Evolutionary conservation across 2,797 vertebrate species (phyloP).

Genomic region (Enteromius treurensis): DNA sequence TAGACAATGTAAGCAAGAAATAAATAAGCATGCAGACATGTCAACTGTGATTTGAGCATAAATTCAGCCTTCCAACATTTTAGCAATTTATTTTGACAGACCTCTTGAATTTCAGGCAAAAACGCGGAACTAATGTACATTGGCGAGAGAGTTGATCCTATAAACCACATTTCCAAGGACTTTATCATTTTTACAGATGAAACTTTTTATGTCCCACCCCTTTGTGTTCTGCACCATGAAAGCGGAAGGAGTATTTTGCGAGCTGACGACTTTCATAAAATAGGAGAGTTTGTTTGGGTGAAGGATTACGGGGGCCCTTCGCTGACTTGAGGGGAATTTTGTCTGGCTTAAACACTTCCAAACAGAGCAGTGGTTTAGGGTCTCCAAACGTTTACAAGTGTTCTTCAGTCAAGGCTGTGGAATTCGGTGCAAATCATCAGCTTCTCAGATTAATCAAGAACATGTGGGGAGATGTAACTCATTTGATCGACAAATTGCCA

Average conservation of each 20-base stretch:
- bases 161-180: conserved; percentile 7
- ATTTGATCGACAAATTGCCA: conserved; percentile 44
- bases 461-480: conserved; percentile 26
- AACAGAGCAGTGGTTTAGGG: conserved; percentile 13
- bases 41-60: conserved; percentile 5
- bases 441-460: conserved; percentile 26
- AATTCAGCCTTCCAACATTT: conserved; percentile 36
- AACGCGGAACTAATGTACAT: conserved; percentile 31
- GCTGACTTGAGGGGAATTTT: conserved; percentile 20
- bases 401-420: conserved; percentile 15
- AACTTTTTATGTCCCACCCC: not conserved
- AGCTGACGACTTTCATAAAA: conserved; percentile 1
- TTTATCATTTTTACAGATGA: not conserved
- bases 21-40: conserved; percentile 20
- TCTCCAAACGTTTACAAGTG: conserved; percentile 35
- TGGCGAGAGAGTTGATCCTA: conserved; percentile 19
- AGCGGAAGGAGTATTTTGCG: conserved; percentile 5
- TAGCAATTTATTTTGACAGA: conserved; percentile 33
- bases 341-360: conserved; percentile 3
- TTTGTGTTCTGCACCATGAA: conserved; percentile 5
- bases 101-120: conserved; percentile 27
- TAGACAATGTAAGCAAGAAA: conserved; percentile 2
- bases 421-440: conserved; percentile 31
- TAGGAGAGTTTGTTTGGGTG: conserved; percentile 12
- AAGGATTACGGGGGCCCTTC: conserved; percentile 4